phyloP scores from a whole-genome alignment of 2,888 invertebrate species.

The Galerucella pusilla region DNA sequence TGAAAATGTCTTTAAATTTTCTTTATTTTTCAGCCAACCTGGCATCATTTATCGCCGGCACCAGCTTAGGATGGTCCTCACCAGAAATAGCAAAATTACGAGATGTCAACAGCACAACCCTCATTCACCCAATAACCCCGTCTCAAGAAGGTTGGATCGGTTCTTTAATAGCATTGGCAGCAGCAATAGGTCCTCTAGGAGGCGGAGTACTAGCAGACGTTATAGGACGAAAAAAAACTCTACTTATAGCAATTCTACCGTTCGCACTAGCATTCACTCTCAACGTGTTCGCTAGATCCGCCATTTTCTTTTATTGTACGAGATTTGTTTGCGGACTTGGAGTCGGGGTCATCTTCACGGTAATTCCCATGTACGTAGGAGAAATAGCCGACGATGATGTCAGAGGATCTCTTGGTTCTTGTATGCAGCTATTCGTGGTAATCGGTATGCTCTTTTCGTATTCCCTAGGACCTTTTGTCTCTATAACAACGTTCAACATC shows the following conservation, averaged over 20 bases:
- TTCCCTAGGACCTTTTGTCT: conserved; percentile 77
- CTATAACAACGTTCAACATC: conserved; percentile 74
- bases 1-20: neutral
- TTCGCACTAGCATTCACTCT: conserved; percentile 78
- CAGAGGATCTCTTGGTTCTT: conserved; percentile 84
- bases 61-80: conserved; percentile 67
- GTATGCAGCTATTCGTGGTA: conserved; percentile 80
- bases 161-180: conserved; percentile 67
- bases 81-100: conserved; percentile 61
- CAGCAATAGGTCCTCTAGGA: conserved; percentile 74
- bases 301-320: conserved; percentile 58
- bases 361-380: conserved; percentile 86
- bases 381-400: conserved; percentile 84
- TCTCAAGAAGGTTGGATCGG: conserved; percentile 69
- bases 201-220: conserved; percentile 76
- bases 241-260: conserved; percentile 74
- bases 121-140: conserved; percentile 54
- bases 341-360: conserved; percentile 77
- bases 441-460: conserved; percentile 79
- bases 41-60: conserved; percentile 65
- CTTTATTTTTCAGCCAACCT: conserved; percentile 64
- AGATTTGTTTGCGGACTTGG: conserved; percentile 71
- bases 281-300: conserved; percentile 57
- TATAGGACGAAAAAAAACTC: conserved; percentile 77
- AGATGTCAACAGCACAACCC: conserved; percentile 55